Percentiles rank a stretch among this genome's conserved stretches.
Evolutionary conservation across 2,888 invertebrate genomes (phyloP).

Genomic region (Xanthorhoe designata): DNA sequence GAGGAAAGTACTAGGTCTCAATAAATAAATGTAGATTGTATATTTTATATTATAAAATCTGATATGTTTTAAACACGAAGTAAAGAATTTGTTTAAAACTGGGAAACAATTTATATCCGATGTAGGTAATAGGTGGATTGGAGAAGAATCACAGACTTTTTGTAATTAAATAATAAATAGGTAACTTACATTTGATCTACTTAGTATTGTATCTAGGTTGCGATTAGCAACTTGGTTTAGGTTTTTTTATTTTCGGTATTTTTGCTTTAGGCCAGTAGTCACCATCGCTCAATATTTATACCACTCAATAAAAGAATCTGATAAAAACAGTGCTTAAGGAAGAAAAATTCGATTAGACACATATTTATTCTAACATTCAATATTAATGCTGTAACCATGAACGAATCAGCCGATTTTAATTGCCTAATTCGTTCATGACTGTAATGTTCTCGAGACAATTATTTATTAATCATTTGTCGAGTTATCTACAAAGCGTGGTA

Average conservation of each 20-base stretch:
- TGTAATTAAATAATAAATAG: constrained; percentile 14
- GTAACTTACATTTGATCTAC: neutral
- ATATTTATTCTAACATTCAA: neutral
- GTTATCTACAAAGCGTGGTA: neutral
- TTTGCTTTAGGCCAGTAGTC: neutral
- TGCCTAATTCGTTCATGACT: too few species aligned
- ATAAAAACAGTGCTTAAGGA: too few species aligned
- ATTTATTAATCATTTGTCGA: neutral
- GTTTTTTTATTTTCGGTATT: neutral
- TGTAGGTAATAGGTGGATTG: constrained; percentile 23
- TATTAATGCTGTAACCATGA: neutral
- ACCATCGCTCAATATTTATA: neutral
- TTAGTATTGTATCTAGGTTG: neutral
- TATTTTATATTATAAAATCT: constrained; percentile 25
- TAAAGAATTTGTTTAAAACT: constrained; percentile 25
- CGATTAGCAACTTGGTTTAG: neutral
- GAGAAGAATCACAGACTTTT: constrained; percentile 34
- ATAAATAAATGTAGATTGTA: constrained; percentile 30
- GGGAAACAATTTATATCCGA: constrained; percentile 19
- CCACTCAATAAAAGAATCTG: too few species aligned
- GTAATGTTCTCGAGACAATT: neutral
- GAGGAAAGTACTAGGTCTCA: constrained; percentile 15
- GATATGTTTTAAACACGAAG: constrained; percentile 39
- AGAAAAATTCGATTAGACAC: neutral
- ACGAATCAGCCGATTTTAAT: too few species aligned